These are phyloP conservation scores for Eugnorisma glareosa DNA, from an alignment of 2,888 invertebrate species.

Conservation along the genomic window DNA sequence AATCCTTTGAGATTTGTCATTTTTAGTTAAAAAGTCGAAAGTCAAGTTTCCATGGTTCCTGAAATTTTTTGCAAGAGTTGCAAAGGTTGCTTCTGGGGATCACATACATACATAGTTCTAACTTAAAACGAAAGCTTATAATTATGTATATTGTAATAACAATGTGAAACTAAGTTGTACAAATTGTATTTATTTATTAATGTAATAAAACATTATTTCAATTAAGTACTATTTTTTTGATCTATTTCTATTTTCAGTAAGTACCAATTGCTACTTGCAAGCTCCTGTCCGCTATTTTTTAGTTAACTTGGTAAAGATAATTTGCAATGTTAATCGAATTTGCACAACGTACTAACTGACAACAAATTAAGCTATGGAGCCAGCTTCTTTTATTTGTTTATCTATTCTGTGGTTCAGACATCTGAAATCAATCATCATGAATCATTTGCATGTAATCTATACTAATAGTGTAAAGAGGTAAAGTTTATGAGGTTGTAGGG, in stretches of 20 bases:
- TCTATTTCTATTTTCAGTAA: not conserved
- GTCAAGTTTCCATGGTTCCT: not conserved
- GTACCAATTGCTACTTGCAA: not conserved
- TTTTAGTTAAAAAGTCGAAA: not conserved
- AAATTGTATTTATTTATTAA: slow-evolving; percentile 77
- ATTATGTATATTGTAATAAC: too few species aligned
- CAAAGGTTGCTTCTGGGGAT: not conserved
- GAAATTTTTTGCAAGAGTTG: not conserved
- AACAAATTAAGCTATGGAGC: too few species aligned
- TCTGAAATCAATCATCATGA: too few species aligned
- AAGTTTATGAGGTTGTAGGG: too few species aligned
- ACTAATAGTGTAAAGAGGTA: too few species aligned
- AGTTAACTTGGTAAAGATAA: not conserved
- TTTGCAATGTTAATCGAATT: not conserved
- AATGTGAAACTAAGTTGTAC: slow-evolving; percentile 72
- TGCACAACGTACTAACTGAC: too few species aligned
- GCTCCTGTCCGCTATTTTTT: not conserved
- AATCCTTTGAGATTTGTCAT: not conserved
- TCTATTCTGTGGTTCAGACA: too few species aligned
- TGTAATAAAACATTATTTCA: slow-evolving; percentile 73
- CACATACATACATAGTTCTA: slow-evolving; percentile 31
- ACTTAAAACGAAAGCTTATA: slow-evolving; percentile 38
- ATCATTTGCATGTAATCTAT: too few species aligned
- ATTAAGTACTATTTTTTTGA: slow-evolving; percentile 16
- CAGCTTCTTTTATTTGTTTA: too few species aligned